Percentiles rank a stretch among this genome's conserved stretches.
phyloP scores from a whole-genome alignment of 2,797 vertebrate genomes.

The Acanthurus leucopareius region DNA sequence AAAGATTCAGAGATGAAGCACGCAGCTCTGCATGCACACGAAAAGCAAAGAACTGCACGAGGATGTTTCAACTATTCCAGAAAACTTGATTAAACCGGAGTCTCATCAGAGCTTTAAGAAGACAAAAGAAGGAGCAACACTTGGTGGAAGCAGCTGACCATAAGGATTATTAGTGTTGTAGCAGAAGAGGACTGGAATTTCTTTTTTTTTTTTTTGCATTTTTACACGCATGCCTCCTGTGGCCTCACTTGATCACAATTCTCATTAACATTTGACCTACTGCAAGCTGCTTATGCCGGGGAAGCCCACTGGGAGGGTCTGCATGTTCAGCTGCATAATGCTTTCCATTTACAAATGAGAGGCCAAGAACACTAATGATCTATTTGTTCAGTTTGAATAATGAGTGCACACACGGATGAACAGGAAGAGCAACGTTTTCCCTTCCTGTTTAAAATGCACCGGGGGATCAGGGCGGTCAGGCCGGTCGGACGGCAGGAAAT shows the following conservation, averaged over 20 bases:
- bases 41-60: conserved; percentile 48
- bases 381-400: conserved; percentile 67
- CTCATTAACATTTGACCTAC: conserved; percentile 70
- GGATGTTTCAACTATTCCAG: conserved; percentile 40
- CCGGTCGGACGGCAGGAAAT: background rate
- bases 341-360: conserved; percentile 72
- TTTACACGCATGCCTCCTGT: conserved; percentile 10
- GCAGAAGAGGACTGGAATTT: background rate
- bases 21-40: conserved; percentile 64
- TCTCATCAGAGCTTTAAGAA: conserved; percentile 4
- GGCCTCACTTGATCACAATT: conserved; percentile 37
- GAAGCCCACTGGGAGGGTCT: conserved; percentile 50
- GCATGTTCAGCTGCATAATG: conserved; percentile 56
- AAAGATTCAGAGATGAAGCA: conserved; percentile 72
- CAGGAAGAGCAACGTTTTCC: background rate
- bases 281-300: conserved; percentile 50
- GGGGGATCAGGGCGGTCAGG: no score
- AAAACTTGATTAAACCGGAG: conserved; percentile 5
- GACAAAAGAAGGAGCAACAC: conserved; percentile 21
- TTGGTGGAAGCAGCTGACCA: background rate
- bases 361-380: conserved; percentile 58
- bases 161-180: conserved; percentile 6
- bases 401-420: conserved; percentile 20
- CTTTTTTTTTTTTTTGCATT: background rate
- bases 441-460: conserved; percentile 19